Evolutionary conservation across 2,888 invertebrate genomes (phyloP).

Genomic region (Pterostichus niger): DNA sequence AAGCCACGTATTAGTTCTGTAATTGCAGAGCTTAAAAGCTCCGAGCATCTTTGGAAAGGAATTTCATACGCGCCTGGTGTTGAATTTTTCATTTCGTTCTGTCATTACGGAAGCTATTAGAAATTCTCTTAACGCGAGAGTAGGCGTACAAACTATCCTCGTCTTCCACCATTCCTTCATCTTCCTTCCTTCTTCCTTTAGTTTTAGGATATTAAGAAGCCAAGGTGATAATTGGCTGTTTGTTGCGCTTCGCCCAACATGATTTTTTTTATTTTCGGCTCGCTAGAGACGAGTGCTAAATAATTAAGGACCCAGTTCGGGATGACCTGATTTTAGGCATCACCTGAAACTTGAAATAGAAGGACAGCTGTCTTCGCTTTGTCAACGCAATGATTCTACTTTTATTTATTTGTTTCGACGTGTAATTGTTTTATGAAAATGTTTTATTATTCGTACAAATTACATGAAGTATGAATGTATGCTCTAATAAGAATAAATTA

Average conservation of each 20-base stretch:
- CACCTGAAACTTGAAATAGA: constrained; percentile 28
- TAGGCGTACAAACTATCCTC: not conserved
- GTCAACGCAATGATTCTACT: not conserved
- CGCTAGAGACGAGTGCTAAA: not conserved
- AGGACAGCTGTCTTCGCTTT: constrained; percentile 25
- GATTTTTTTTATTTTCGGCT: constrained; percentile 19
- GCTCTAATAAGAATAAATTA: too few species aligned
- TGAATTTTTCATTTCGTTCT: constrained; percentile 33
- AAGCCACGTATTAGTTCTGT: not conserved
- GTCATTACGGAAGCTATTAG: constrained; percentile 6
- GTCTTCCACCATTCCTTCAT: not conserved
- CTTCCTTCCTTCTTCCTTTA: not conserved
- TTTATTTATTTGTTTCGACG: not conserved
- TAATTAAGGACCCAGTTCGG: constrained; percentile 13
- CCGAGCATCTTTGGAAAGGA: not conserved
- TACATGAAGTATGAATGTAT: too few species aligned
- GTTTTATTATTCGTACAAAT: too few species aligned
- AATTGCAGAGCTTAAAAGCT: constrained; percentile 18
- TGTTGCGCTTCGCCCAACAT: not conserved
- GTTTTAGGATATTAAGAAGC: not conserved
- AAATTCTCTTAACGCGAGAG: constrained; percentile 5
- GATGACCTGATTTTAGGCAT: constrained; percentile 21
- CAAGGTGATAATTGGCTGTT: constrained; percentile 15
- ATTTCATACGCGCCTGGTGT: constrained; percentile 6
- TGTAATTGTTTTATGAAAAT: too few species aligned